phyloP scores from a whole-genome alignment of 2,888 invertebrate genomes.

The Keiferia lycopersicella region DNA sequence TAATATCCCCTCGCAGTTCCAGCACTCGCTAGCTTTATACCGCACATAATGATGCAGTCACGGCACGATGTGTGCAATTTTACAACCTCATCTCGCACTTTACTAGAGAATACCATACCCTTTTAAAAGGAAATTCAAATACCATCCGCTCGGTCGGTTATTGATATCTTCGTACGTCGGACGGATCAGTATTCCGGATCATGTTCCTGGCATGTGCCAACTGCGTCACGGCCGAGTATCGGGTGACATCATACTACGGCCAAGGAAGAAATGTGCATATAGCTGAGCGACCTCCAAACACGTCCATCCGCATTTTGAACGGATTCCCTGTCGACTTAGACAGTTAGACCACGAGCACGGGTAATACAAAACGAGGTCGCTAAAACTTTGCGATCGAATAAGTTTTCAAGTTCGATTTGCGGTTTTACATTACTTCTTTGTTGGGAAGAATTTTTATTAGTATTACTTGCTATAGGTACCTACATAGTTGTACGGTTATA shows the following conservation, averaged over 20 bases:
- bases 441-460: constrained; percentile 12
- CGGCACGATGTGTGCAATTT: constrained; percentile 58
- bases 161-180: constrained; percentile 32
- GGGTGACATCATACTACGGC: constrained; percentile 51
- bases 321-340: constrained; percentile 15
- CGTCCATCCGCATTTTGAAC: constrained; percentile 18
- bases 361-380: constrained; percentile 9
- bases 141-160: constrained; percentile 18
- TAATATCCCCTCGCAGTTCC: constrained; percentile 65
- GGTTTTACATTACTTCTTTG: constrained; percentile 18
- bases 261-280: constrained; percentile 32
- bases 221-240: constrained; percentile 60
- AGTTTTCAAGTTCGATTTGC: constrained; percentile 19
- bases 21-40: constrained; percentile 58
- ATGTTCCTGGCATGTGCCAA: constrained; percentile 67
- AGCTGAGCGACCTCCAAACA: constrained; percentile 27
- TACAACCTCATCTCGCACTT: constrained; percentile 51
- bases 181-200: constrained; percentile 46
- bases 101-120: constrained; percentile 29
- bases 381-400: constrained; percentile 18
- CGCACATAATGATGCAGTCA: constrained; percentile 66
- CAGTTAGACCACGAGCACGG: constrained; percentile 5
- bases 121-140: constrained; percentile 29
- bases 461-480: too few species aligned
- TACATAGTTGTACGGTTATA: constrained; percentile 12